These are phyloP conservation scores for Gymnopithys bicolor DNA, from an alignment of 2,797 vertebrate species.

Conservation along the genomic window DNA sequence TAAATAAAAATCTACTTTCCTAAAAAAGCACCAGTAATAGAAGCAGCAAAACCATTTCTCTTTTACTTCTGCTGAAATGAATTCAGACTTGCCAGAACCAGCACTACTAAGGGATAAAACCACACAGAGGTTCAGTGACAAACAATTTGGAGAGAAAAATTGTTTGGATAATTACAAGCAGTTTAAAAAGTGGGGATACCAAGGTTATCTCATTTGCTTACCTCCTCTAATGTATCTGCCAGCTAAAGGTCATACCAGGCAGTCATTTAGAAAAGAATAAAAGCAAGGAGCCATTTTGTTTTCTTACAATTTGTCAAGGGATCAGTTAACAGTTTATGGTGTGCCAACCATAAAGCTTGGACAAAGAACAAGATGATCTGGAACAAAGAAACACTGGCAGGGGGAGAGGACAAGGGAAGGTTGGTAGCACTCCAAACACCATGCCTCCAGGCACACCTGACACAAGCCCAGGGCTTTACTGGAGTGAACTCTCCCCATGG, in stretches of 20 bases:
- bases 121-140: neutral
- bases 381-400: neutral
- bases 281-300: neutral
- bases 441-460: neutral
- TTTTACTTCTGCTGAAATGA: neutral
- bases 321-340: constrained; percentile 14
- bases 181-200: constrained; percentile 5
- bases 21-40: neutral
- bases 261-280: neutral
- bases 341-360: neutral
- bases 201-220: neutral
- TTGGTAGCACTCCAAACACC: constrained; percentile 1
- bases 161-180: neutral
- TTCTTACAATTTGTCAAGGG: neutral
- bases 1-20: neutral
- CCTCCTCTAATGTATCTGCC: neutral
- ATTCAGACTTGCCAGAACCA: neutral
- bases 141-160: neutral
- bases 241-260: neutral
- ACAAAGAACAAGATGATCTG: constrained; percentile 5
- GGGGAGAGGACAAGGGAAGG: neutral
- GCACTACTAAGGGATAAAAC: neutral
- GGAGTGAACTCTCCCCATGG: neutral
- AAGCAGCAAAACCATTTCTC: neutral
- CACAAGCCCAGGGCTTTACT: neutral